These are phyloP conservation scores for Scaptomyza parva DNA, from an alignment of 2,888 invertebrate genomes.

Conservation along the genomic window DNA sequence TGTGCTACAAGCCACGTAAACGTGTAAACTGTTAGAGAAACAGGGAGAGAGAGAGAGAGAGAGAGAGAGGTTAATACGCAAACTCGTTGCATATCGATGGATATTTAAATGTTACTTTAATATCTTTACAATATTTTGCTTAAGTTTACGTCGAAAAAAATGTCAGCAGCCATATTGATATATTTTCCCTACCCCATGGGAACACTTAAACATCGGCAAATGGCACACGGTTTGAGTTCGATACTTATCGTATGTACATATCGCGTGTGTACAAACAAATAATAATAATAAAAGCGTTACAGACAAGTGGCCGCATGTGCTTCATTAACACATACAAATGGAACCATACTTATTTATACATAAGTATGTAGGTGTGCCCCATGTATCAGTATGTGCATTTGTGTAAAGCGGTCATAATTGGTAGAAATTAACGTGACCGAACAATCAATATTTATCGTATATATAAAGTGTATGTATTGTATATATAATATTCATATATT, in stretches of 20 bases:
- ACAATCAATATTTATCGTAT: constrained; percentile 75
- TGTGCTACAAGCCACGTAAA: background rate
- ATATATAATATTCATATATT: constrained; percentile 31
- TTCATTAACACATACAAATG: background rate
- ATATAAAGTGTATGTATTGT: constrained; percentile 42
- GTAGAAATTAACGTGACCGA: constrained; percentile 74
- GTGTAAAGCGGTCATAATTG: constrained; percentile 65
- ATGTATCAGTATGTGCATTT: constrained; percentile 9
- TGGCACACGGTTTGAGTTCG: constrained; percentile 28
- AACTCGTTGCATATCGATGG: constrained; percentile 17
- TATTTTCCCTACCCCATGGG: constrained; percentile 11
- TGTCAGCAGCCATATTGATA: constrained; percentile 3
- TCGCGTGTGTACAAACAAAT: constrained; percentile 54
- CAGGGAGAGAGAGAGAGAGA: too few relatives aligned
- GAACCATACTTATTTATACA: constrained; percentile 14
- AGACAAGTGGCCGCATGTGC: constrained; percentile 29
- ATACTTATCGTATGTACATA: constrained; percentile 55
- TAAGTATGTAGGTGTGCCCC: constrained; percentile 11
- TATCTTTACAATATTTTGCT: too few relatives aligned
- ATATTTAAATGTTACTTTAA: background rate
- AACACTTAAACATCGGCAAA: constrained; percentile 42
- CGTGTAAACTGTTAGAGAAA: background rate
- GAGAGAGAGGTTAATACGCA: constrained; percentile 1
- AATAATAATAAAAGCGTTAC: constrained; percentile 49
- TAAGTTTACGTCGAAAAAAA: too few relatives aligned